phyloP scores from a whole-genome alignment of 2,888 invertebrate genomes.

The Malachius bipustulatus region DNA sequence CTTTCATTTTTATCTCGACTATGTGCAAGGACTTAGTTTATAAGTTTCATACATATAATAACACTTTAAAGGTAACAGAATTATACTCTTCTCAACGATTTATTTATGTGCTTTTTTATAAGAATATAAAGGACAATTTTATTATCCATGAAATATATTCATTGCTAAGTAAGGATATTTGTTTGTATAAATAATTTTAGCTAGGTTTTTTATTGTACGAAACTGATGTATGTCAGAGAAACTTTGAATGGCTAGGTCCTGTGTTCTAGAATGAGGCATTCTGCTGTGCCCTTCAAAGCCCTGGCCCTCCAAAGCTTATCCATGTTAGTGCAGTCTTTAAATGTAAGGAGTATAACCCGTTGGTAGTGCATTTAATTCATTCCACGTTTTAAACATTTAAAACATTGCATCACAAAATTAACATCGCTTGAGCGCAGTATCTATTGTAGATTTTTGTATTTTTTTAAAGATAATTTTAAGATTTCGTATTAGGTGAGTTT shows the following conservation, averaged over 20 bases:
- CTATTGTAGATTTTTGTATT: conserved; percentile 40
- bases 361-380: conserved; percentile 36
- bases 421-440: conserved; percentile 26
- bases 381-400: conserved; percentile 26
- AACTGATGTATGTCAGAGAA: conserved; percentile 32
- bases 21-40: conserved; percentile 36
- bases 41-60: conserved; percentile 29
- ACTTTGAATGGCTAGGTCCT: conserved; percentile 21
- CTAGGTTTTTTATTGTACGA: conserved; percentile 38
- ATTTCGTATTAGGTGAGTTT: neutral
- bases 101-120: conserved; percentile 30
- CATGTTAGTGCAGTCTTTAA: conserved; percentile 37
- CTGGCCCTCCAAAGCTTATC: conserved; percentile 23
- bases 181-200: conserved; percentile 39
- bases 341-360: conserved; percentile 31
- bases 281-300: conserved; percentile 6
- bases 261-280: neutral
- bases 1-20: conserved; percentile 28
- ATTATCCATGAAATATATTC: conserved; percentile 29
- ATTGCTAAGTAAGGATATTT: conserved; percentile 36
- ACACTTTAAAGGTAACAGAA: conserved; percentile 13
- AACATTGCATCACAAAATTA: conserved; percentile 31
- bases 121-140: conserved; percentile 31
- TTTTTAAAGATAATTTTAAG: conserved; percentile 29
- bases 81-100: conserved; percentile 27